These are phyloP conservation scores for Plecotus auritus DNA, from an alignment of 2,113 vertebrate genomes.

Conservation along the genomic window DNA sequence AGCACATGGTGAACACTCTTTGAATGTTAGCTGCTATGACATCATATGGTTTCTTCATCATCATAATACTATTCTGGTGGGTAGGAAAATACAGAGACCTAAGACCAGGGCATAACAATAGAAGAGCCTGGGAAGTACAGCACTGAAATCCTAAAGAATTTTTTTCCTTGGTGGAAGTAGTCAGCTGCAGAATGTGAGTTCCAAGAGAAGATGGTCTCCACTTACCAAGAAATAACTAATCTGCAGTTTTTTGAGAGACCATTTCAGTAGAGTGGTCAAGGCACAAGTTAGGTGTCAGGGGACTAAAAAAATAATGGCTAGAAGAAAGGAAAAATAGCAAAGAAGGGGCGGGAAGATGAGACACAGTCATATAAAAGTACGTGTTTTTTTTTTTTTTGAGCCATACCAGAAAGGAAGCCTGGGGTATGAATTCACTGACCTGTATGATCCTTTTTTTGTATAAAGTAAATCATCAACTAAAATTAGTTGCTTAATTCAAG, in stretches of 20 bases:
- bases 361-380: not conserved
- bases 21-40: not conserved
- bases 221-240: not conserved
- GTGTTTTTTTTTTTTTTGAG: not conserved
- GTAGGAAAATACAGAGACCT: not conserved
- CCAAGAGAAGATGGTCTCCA: conserved; percentile 4
- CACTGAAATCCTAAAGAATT: not conserved
- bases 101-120: not conserved
- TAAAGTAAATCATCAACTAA: conserved; percentile 24
- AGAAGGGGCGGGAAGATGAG: not conserved
- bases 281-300: not conserved
- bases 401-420: not conserved
- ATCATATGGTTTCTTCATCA: not conserved
- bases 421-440: not conserved
- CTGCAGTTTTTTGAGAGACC: not conserved
- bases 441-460: not conserved
- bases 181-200: not conserved
- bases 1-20: not conserved
- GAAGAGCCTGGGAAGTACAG: not conserved
- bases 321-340: not conserved
- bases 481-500: not conserved
- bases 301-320: not conserved
- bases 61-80: not conserved
- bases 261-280: not conserved
- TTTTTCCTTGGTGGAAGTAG: not conserved